Base-by-base conservation (phyloP, 1,140 invertebrate genomes). In the Mya arenaria region DNA sequence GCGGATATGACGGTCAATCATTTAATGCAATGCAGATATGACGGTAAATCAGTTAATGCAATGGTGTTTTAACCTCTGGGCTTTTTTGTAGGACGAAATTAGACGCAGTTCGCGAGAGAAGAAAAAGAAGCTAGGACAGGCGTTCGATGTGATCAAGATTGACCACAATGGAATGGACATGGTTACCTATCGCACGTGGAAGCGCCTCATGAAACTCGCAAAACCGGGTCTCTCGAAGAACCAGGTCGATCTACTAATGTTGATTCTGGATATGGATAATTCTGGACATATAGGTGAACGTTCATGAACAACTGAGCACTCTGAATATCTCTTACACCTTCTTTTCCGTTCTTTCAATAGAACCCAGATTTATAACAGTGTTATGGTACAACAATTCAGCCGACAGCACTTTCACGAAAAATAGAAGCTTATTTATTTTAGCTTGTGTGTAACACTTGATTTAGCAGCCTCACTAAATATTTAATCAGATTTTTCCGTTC, bases 91-190 rank as follows among this genome's bases (percentile, higher is more conserved):
- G 77, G 63, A 60, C 17, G 62, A 80, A 41, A 80, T 80, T 25
- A 80, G 44, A 58, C 25, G 30, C 30, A 55, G 62, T 60, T 23
- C 71, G 19, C 39, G 69, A 13, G 56, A 62, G 5, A 82, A 82
- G 44, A 65, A 62, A 36, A 48, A 28, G 15, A 82, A 71, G 48
- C 39, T 82, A 23, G 44, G 34, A 23, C 79, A 82, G 63, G 79
- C 79, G 5, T 82, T 82, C 66, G 68, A 82, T 41, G 79, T 82
- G 37, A 73, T 82, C 17, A 82, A 82, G 58, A 52, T 82, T 44
- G 73, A 82, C 30, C 17, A 62, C 36, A 41, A 82, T 4, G 69
- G 79, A 15, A 34, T 52, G 48, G 79, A 82, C 56, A 82, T 82
- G 79, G 79, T 82, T 4, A 82, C 79, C 17, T 82, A 82, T 36